These are phyloP conservation scores for Ditula angustiorana DNA, from an alignment of 2,888 invertebrate species.

Conservation along the genomic window DNA sequence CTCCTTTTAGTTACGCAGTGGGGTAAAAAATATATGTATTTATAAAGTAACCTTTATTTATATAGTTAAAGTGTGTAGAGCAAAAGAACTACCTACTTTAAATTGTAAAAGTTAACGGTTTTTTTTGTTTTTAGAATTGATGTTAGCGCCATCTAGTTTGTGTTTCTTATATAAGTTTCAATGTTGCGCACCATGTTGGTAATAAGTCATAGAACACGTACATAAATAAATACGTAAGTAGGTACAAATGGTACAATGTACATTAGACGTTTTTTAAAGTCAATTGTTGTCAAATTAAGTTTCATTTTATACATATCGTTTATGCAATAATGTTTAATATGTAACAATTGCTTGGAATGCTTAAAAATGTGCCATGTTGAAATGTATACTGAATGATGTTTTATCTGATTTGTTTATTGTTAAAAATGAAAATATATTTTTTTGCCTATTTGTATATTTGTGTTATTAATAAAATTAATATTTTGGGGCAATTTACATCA, in stretches of 20 bases:
- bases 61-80: too few relatives aligned
- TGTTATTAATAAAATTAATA: too few relatives aligned
- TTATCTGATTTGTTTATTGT: too few relatives aligned
- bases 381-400: too few relatives aligned
- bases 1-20: too few relatives aligned
- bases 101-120: not conserved
- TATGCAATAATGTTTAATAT: slow-evolving; percentile 1
- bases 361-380: not conserved
- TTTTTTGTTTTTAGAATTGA: slow-evolving; percentile 5
- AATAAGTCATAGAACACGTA: not conserved
- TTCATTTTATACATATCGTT: slow-evolving; percentile 25
- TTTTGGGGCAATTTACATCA: too few relatives aligned
- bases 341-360: not conserved
- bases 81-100: too few relatives aligned
- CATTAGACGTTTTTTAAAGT: slow-evolving; percentile 2
- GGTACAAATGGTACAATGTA: slow-evolving; percentile 2
- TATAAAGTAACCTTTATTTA: too few relatives aligned
- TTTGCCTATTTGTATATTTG: too few relatives aligned
- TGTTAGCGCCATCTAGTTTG: slow-evolving; percentile 7
- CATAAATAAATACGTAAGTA: slow-evolving; percentile 4
- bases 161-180: not conserved
- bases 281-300: slow-evolving; percentile 33
- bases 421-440: too few relatives aligned
- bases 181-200: not conserved
- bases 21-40: too few relatives aligned